Base-by-base conservation (phyloP, 1,140 invertebrate genomes). In the Amphibalanus amphitrite region DNA sequence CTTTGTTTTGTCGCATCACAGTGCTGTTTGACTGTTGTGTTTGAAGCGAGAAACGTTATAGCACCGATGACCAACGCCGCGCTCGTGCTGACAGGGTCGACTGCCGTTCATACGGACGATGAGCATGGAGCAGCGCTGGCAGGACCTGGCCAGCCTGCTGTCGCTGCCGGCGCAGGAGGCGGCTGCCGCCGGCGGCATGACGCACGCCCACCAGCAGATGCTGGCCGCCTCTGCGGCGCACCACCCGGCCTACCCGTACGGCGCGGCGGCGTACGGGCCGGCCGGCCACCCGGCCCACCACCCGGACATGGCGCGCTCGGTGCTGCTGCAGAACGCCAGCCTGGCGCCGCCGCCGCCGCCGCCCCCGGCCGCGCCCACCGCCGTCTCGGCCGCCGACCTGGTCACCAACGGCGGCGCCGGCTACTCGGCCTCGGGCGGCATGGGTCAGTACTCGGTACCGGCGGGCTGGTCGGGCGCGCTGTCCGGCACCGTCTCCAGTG, bases 71-170 rank as follows among this genome's bases (percentile, higher is more conserved):
- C n/a, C n/a, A n/a, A n/a, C n/a, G n/a, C n/a, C n/a, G n/a, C n/a
- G n/a, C n/a, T n/a, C n/a, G n/a, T n/a, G n/a, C n/a, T n/a, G n/a
- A 23, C 47, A 59, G 47, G 47, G 47, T 59, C 47, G 47, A 17
- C 47, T 59, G 47, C 47, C 47, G 47, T 59, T 59, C 47, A 59
- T 59, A 20, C 47, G 47, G 47, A 59, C 47, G 6, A 67, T 67
- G 26, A 67, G 26, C 65, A 90, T 93, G 85, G 92, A 95, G 79
- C 89, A 92, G 78, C 86, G 90, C 77, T 93, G 92, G 89, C 90
- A 92, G 80, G 92, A 95, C 80, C 82, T 95, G 77, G 89, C 91
- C 29, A 89, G 87, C 75, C 81, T 92, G 75, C 83, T 92, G 76
- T 89, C 87, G 74, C 84, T 91, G 67, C 86, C 87, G 78, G 69